Conservation (phyloP, 2,797 vertebrate species). For the Coreius guichenoti region DNA sequence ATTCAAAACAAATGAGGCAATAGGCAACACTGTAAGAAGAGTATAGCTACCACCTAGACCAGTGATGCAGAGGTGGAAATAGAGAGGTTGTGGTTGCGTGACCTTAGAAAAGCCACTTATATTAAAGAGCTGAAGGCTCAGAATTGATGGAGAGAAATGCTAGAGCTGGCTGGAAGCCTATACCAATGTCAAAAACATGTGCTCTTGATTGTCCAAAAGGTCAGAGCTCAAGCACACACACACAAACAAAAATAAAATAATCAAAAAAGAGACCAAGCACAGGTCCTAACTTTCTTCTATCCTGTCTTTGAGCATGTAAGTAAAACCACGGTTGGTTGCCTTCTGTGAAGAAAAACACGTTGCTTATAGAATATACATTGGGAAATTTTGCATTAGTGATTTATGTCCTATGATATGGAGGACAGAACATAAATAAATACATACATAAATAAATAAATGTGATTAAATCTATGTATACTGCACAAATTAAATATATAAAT, state of each 20-base stretch:
- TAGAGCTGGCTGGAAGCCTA: conserved; percentile 9
- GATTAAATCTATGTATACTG: background rate
- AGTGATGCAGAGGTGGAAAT: background rate
- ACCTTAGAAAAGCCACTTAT: conserved; percentile 13
- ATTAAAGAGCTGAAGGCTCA: conserved; percentile 12
- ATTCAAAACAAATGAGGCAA: background rate
- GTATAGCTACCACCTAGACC: background rate
- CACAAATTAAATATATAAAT: background rate
- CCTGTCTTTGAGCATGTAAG: background rate
- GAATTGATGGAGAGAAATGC: background rate
- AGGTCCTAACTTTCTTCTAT: background rate
- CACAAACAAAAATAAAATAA: too few relatives aligned
- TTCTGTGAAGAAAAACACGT: background rate
- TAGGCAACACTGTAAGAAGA: background rate
- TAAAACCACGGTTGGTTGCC: background rate
- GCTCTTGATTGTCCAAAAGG: conserved; percentile 10
- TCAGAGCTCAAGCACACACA: background rate
- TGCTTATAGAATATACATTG: background rate
- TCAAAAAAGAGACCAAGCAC: background rate
- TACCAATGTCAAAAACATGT: background rate
- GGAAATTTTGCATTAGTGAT: background rate
- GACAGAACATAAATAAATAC: background rate
- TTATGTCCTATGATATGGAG: background rate
- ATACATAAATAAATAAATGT: background rate
- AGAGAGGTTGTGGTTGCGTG: background rate